phyloP scores from a whole-genome alignment of 2,888 invertebrate genomes.

The Leucania comma region DNA sequence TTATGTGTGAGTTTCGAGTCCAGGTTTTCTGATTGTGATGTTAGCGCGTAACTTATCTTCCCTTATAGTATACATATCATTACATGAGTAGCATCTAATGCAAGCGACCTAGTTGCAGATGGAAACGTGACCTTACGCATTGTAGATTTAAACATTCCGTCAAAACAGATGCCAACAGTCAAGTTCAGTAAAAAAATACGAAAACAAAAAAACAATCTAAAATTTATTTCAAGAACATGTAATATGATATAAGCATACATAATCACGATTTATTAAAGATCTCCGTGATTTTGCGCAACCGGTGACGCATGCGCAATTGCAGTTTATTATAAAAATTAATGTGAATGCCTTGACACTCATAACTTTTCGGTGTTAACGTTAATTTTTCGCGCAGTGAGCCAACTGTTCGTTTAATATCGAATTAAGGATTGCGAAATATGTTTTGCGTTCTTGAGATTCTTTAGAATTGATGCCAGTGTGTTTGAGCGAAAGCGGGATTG shows the following conservation, averaged over 20 bases:
- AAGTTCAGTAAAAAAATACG: not conserved
- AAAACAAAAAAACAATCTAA: not conserved
- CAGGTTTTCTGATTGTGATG: no score
- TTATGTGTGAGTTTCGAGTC: no score
- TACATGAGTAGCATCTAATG: not conserved
- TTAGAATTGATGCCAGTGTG: not conserved
- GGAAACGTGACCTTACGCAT: not conserved
- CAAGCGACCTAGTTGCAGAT: not conserved
- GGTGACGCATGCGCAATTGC: conserved; percentile 57
- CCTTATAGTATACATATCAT: no score
- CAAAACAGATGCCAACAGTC: not conserved
- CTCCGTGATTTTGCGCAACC: conserved; percentile 46
- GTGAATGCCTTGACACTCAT: conserved; percentile 16
- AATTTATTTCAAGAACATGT: conserved; percentile 21
- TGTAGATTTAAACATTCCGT: not conserved
- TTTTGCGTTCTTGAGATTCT: conserved; percentile 16
- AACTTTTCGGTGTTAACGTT: conserved; percentile 14
- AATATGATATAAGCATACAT: conserved; percentile 21
- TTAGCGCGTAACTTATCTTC: no score
- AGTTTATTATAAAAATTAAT: conserved; percentile 56
- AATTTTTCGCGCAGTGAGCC: conserved; percentile 34
- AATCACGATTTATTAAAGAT: conserved; percentile 42
- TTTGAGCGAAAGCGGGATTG: not conserved
- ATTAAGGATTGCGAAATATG: conserved; percentile 21
- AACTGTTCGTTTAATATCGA: conserved; percentile 30